These are phyloP conservation scores for Meda fulgida DNA, from an alignment of 2,797 vertebrate species.

Conservation along the genomic window DNA sequence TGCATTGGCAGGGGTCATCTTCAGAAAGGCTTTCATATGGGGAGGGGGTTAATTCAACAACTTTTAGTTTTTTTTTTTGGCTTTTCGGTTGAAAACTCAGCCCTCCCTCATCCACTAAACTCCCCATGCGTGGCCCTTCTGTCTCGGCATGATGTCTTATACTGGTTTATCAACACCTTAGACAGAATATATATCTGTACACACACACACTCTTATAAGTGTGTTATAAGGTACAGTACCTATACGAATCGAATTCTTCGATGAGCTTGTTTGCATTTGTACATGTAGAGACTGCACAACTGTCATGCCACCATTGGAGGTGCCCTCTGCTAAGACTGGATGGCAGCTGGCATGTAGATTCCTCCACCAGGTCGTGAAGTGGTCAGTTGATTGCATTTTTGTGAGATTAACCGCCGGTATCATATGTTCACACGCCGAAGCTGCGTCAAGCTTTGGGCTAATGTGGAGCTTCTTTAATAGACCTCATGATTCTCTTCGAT, in stretches of 20 bases:
- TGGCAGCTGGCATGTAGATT: conserved; percentile 56
- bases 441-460: background rate
- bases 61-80: conserved; percentile 16
- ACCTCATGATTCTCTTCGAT: conserved; percentile 62
- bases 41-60: conserved; percentile 37
- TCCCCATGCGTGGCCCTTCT: conserved; percentile 75
- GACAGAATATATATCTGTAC: conserved; percentile 52
- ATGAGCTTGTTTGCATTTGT: conserved; percentile 43
- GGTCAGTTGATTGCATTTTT: conserved; percentile 64
- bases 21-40: conserved; percentile 41
- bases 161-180: conserved; percentile 57
- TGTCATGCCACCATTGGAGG: conserved; percentile 68
- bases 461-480: conserved; percentile 31
- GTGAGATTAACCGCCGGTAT: conserved; percentile 10
- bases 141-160: conserved; percentile 80
- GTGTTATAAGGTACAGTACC: conserved; percentile 25
- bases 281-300: conserved; percentile 53
- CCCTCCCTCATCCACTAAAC: conserved; percentile 28
- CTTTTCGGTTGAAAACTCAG: conserved; percentile 29
- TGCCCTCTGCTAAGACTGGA: conserved; percentile 37
- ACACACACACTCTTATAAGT: conserved; percentile 42
- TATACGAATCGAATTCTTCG: conserved; percentile 26
- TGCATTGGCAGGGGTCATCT: conserved; percentile 48
- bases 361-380: conserved; percentile 55
- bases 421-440: conserved; percentile 9